A percentile compares a stretch with the other conserved stretches of the same genome.
These are phyloP conservation scores for Cebidichthys violaceus DNA, from an alignment of 2,113 vertebrate genomes.

Conservation along the genomic window DNA sequence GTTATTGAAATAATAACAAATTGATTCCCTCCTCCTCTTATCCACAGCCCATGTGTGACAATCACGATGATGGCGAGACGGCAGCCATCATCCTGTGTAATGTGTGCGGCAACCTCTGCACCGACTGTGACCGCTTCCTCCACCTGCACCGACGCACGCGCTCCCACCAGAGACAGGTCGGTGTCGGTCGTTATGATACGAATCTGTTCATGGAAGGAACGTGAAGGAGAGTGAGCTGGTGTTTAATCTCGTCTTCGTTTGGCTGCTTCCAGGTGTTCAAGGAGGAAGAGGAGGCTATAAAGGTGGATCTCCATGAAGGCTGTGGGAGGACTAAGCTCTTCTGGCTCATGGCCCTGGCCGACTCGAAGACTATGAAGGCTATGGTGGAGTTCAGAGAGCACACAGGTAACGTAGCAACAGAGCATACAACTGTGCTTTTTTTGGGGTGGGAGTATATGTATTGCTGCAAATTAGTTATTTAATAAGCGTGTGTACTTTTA, in stretches of 20 bases:
- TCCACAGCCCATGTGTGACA: constrained; percentile 97
- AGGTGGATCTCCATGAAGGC: constrained; percentile 98
- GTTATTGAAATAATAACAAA: background rate
- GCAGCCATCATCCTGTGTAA: constrained; percentile 98
- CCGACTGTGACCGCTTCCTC: constrained; percentile 97
- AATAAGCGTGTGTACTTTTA: background rate
- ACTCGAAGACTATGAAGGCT: constrained; percentile 99
- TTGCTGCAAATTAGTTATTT: background rate
- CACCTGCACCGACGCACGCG: constrained; percentile 98
- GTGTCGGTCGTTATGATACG: background rate
- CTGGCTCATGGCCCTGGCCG: constrained; percentile 98
- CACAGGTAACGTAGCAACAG: constrained; percentile 86
- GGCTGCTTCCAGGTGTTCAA: constrained; percentile 92
- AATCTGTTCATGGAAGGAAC: background rate
- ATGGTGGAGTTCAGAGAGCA: constrained; percentile 99
- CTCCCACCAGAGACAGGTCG: constrained; percentile 97
- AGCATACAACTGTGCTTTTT: background rate
- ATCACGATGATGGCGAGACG: constrained; percentile 98
- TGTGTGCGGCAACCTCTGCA: constrained; percentile 96
- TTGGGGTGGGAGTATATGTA: background rate
- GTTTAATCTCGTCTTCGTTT: background rate
- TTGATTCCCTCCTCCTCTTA: background rate
- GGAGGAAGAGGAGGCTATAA: constrained; percentile 99
- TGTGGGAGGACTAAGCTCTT: constrained; percentile 98
- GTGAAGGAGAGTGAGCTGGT: background rate